Percentiles rank a stretch among this genome's conserved stretches.
These are phyloP conservation scores for Zaprionus tsacasi DNA, from an alignment of 1,140 invertebrate species.

Conservation along the genomic window DNA sequence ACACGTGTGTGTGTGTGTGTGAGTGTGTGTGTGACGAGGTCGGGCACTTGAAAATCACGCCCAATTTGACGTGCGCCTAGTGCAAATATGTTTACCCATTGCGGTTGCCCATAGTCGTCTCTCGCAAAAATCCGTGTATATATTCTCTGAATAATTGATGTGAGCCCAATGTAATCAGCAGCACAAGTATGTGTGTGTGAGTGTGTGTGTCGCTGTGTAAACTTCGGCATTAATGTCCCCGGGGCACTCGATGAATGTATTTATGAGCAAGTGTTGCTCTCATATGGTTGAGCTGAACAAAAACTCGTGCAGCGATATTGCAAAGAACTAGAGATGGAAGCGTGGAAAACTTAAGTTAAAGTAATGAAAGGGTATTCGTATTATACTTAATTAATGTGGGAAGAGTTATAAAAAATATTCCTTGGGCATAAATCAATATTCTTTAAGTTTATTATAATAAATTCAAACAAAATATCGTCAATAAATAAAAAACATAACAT, in stretches of 20 bases:
- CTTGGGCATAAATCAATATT: too few species aligned
- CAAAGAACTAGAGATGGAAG: constrained; percentile 2
- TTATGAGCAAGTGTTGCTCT: constrained; percentile 28
- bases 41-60: constrained; percentile 77
- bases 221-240: constrained; percentile 70
- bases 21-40: constrained; percentile 19
- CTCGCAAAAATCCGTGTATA: constrained; percentile 75
- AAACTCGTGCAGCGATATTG: constrained; percentile 7
- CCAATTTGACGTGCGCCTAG: constrained; percentile 78
- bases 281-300: constrained; percentile 4
- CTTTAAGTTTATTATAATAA: too few species aligned
- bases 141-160: constrained; percentile 79
- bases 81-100: constrained; percentile 63
- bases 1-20: background rate
- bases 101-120: constrained; percentile 12
- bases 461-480: too few species aligned
- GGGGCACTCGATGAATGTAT: constrained; percentile 70
- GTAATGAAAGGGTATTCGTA: background rate
- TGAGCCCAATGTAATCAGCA: constrained; percentile 51
- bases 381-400: background rate
- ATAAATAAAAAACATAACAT: background rate
- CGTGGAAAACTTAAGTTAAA: background rate
- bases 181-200: constrained; percentile 19
- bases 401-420: too few species aligned
- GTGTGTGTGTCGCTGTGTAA: constrained; percentile 59